These are phyloP conservation scores for Petrocephalus sullivani DNA, from an alignment of 2,797 vertebrate genomes.

Conservation along the genomic window DNA sequence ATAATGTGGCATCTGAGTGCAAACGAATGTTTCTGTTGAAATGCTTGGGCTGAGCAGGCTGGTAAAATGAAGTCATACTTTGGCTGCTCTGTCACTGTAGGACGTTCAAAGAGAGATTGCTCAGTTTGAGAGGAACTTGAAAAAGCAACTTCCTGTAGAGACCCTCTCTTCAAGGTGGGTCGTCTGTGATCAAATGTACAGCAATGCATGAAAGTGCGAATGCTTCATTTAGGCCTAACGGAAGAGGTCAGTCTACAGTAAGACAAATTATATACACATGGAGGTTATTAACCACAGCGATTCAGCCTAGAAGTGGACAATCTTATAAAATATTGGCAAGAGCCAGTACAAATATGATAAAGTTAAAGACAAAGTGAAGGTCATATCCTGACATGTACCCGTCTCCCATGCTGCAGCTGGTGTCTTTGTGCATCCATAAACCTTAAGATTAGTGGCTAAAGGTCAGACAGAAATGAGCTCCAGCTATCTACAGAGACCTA, in stretches of 20 bases:
- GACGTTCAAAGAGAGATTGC: conserved; percentile 70
- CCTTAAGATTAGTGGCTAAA: not conserved
- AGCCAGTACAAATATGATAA: not conserved
- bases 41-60: not conserved
- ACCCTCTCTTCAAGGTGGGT: conserved; percentile 46
- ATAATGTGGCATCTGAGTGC: not conserved
- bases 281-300: not conserved
- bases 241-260: not conserved
- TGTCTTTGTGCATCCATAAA: not conserved
- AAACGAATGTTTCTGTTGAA: not conserved
- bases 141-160: conserved; percentile 45
- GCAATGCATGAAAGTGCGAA: not conserved
- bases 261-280: not conserved
- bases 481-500: not conserved
- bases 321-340: not conserved
- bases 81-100: conserved; percentile 49
- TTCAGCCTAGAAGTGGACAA: not conserved
- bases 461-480: not conserved
- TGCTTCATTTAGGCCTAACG: not conserved
- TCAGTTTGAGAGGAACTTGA: conserved; percentile 73
- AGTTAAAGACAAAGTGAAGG: not conserved
- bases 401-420: not conserved
- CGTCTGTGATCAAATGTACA: not conserved
- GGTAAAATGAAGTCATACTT: not conserved
- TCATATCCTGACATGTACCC: not conserved